Evolutionary conservation across 2,797 vertebrate species (phyloP), one percentile per base, ranked within the genome.

Genomic region (Sternarchorhynchus goeldii): DNA sequence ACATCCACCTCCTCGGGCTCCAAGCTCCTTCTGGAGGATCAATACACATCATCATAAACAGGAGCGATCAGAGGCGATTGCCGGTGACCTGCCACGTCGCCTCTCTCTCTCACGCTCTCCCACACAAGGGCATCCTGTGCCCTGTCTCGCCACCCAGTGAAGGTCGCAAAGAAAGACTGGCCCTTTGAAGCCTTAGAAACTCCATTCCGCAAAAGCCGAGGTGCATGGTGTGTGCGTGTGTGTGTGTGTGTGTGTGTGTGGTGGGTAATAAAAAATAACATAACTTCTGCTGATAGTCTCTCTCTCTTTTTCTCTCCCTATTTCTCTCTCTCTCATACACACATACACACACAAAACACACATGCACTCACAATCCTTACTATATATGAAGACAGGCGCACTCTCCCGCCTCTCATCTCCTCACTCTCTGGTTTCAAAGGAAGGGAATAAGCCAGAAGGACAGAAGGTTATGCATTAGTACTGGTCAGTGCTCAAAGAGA

Each of bases 401-500:
- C 74, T 64, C 75, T 91, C 88, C 93, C 91, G 90, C 91, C 90
- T 85, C 90, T 90, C 91, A 92, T 91, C 91, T 92, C 91, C 94
- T 96, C 94, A 95, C 95, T 96, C 95, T 95, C 93, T 91, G 92
- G 92, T 97, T 97, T 98, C 95, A 96, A 95, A 97, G 93, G 93
- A 93, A 96, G 92, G 87, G 92, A 96, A 97, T 97, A 94, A 96
- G 93, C 94, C 93, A 95, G 95, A 96, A 97, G 96, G 96, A 98
- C 95, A 96, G 93, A 96, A 97, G 96, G 96, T 98, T 96, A 95
- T 94, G 94, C 94, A 99, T 98, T 98, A 98, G 95, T 98, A 95
- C 95, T 98, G 97, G 96, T 98, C 97, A 99, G 94, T 97, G 96
- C 97, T 98, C 96, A 98, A 97, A 98, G 95, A 96, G 93, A 92